A percentile compares a stretch with the other conserved stretches of the same genome.
These are phyloP conservation scores for Amphimedon queenslandica DNA, from an alignment of 37 sponge, comb jelly and placozoan species.

Conservation along the genomic window DNA sequence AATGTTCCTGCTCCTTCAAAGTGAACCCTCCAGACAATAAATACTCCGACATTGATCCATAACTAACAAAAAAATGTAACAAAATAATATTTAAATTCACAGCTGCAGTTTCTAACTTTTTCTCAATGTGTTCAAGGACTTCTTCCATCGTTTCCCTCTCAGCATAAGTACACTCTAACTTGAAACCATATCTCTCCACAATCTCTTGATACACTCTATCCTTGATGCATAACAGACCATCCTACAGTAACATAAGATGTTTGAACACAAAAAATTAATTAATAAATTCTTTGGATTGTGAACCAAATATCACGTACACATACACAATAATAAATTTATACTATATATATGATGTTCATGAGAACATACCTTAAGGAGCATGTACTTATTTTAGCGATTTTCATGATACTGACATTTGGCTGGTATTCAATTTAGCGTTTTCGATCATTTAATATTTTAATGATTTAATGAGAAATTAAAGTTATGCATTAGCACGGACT, in stretches of 20 bases:
- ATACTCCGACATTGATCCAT: slow-evolving; percentile 59
- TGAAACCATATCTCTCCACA: slow-evolving; percentile 65
- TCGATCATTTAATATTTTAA: no score
- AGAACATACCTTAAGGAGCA: no score
- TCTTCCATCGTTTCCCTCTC: slow-evolving; percentile 70
- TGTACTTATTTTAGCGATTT: no score
- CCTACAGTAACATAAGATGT: slow-evolving; percentile 23
- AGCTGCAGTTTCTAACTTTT: slow-evolving; percentile 11
- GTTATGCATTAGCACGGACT: no score
- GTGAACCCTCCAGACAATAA: slow-evolving; percentile 69
- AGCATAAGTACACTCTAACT: slow-evolving; percentile 56
- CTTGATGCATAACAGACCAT: slow-evolving; percentile 65
- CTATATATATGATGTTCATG: no score
- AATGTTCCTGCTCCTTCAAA: slow-evolving; percentile 56
- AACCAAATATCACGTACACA: no score
- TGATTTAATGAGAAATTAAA: no score
- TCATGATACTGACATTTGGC: no score
- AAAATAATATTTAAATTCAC: background rate
- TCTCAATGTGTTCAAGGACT: slow-evolving; percentile 19
- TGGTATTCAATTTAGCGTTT: no score
- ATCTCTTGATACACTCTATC: slow-evolving; percentile 67
- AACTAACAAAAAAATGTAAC: slow-evolving; percentile 21
- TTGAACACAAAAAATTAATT: background rate
- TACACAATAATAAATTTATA: no score
- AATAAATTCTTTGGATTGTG: background rate